phyloP scores from a whole-genome alignment of 2,797 vertebrate genomes.

The Lepidocolaptes lacrymiger region DNA sequence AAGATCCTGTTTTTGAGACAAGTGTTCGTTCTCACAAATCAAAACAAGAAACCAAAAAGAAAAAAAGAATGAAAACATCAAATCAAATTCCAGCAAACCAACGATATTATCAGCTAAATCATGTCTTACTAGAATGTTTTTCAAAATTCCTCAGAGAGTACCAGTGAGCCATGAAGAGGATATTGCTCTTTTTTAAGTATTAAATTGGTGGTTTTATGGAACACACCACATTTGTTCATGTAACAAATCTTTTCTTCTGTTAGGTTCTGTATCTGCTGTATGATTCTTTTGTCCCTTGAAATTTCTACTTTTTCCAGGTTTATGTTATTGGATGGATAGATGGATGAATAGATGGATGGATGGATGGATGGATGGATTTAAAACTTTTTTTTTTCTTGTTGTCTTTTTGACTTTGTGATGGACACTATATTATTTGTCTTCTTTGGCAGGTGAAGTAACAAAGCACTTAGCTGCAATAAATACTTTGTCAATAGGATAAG shows the following conservation, averaged over 20 bases:
- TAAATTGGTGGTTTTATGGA: not conserved
- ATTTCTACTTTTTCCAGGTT: not conserved
- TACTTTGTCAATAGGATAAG: not conserved
- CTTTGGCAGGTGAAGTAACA: not conserved
- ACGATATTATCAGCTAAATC: slow-evolving; percentile 23
- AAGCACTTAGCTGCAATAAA: not conserved
- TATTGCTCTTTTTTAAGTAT: slow-evolving; percentile 28
- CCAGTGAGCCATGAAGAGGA: slow-evolving; percentile 23
- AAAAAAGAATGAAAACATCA: slow-evolving; percentile 49
- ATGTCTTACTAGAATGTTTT: slow-evolving; percentile 23
- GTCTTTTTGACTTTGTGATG: not conserved
- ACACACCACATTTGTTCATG: not conserved
- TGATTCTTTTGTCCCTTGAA: not conserved
- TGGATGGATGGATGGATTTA: not conserved
- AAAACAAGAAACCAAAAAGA: slow-evolving; percentile 50
- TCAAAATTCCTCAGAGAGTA: slow-evolving; percentile 27
- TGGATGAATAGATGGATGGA: too few relatives aligned
- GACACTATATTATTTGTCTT: not conserved
- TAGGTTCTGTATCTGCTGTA: not conserved
- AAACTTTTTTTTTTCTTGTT: not conserved
- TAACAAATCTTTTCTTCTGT: not conserved
- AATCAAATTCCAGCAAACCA: slow-evolving; percentile 1
- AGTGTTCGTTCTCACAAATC: slow-evolving; percentile 50
- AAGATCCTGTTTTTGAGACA: slow-evolving; percentile 69
- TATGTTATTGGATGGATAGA: not conserved